Evolutionary conservation across 2,797 vertebrate species (phyloP).

Genomic region (Ptychadena robeensis): DNA sequence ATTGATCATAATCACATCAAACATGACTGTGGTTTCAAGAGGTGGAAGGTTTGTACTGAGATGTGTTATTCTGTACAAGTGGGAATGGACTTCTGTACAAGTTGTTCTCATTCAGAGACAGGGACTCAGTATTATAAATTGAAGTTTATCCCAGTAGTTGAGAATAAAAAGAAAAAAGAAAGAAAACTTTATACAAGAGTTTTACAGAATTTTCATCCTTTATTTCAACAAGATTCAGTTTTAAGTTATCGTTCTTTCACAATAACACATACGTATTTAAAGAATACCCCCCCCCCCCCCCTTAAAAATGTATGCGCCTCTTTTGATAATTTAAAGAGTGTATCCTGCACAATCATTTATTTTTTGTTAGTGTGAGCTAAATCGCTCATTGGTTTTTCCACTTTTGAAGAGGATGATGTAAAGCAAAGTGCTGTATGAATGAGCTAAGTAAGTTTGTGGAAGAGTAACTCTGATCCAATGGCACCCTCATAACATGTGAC

Average conservation of each 20-base stretch:
- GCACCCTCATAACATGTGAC: no score
- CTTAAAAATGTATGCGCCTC: not conserved
- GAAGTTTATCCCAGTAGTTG: constrained; percentile 1
- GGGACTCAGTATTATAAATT: constrained; percentile 21
- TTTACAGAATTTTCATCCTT: not conserved
- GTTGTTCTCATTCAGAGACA: constrained; percentile 37
- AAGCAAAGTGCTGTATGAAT: no score
- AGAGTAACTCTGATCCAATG: no score
- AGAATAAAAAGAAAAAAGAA: not conserved
- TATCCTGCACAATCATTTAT: no score
- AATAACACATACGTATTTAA: not conserved
- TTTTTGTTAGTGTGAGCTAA: no score
- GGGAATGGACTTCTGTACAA: constrained; percentile 44
- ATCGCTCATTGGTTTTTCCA: no score
- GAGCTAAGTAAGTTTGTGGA: no score
- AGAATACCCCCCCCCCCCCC: no score
- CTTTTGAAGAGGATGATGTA: no score
- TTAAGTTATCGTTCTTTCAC: not conserved
- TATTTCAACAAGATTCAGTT: not conserved
- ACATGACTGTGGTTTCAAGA: constrained; percentile 37
- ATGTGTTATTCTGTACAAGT: constrained; percentile 27
- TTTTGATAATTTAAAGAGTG: not conserved
- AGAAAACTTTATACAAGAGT: constrained; percentile 2
- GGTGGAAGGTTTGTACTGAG: constrained; percentile 25
- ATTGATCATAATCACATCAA: constrained; percentile 55